phyloP scores from a whole-genome alignment of 2,888 invertebrate species.

The Sicus ferrugineus region DNA sequence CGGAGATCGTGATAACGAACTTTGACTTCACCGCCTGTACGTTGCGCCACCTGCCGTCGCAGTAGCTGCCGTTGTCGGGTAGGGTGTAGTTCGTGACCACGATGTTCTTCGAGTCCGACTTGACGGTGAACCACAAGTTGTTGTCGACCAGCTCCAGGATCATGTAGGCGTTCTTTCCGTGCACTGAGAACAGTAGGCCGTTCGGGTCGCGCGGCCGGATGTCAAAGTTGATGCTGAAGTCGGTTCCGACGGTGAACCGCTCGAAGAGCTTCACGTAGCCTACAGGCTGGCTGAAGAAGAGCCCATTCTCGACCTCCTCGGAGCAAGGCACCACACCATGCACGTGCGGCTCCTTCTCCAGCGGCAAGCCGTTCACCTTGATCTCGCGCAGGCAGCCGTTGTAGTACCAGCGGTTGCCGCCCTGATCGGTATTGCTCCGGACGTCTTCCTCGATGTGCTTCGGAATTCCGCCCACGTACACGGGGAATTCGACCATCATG shows the following conservation, averaged over 20 bases:
- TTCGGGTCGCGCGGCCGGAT: constrained; percentile 85
- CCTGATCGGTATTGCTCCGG: constrained; percentile 52
- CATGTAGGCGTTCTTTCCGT: constrained; percentile 81
- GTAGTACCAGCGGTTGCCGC: constrained; percentile 69
- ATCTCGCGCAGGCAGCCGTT: constrained; percentile 85
- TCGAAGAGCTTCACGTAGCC: constrained; percentile 77
- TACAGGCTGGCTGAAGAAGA: constrained; percentile 82
- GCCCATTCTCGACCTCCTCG: constrained; percentile 79
- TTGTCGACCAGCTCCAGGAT: constrained; percentile 89
- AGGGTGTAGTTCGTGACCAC: constrained; percentile 73
- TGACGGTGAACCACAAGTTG: constrained; percentile 79
- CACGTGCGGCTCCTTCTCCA: constrained; percentile 69
- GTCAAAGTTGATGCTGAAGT: constrained; percentile 82
- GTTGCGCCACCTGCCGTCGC: constrained; percentile 95
- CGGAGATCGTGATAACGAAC: constrained; percentile 86
- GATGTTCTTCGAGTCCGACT: constrained; percentile 81
- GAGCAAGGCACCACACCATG: constrained; percentile 81
- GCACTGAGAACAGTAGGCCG: constrained; percentile 86
- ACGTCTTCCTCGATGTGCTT: constrained; percentile 65
- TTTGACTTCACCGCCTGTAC: constrained; percentile 85
- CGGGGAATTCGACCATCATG: constrained; percentile 74
- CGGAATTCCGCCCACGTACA: constrained; percentile 84
- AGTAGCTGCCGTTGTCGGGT: constrained; percentile 75
- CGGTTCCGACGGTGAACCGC: constrained; percentile 79
- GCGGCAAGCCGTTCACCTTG: constrained; percentile 72